Evolutionary conservation across 2,797 vertebrate species (phyloP).

Genomic region (Ptychadena robeensis): DNA sequence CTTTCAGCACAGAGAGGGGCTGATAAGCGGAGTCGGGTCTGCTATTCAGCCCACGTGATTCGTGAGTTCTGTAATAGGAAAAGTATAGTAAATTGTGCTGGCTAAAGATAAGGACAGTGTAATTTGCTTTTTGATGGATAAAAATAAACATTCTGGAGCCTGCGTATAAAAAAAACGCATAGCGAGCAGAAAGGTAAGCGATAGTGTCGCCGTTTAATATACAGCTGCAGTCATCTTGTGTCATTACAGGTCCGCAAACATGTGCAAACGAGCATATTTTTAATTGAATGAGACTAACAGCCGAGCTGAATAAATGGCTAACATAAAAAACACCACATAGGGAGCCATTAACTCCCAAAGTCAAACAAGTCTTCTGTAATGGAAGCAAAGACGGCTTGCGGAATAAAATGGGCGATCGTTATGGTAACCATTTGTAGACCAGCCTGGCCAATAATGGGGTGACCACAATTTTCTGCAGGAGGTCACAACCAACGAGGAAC

Average conservation of each 20-base stretch:
- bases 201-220: conserved; percentile 29
- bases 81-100: conserved; percentile 45
- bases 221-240: background rate
- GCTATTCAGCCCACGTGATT: conserved; percentile 15
- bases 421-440: background rate
- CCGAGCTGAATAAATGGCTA: background rate
- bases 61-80: conserved; percentile 42
- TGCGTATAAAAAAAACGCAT: conserved; percentile 23
- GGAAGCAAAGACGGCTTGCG: background rate
- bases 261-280: background rate
- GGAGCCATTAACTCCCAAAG: background rate
- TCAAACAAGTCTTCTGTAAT: background rate
- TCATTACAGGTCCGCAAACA: background rate
- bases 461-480: too few species aligned
- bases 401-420: background rate
- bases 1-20: background rate
- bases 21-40: background rate
- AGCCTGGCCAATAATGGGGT: background rate
- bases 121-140: conserved; percentile 47
- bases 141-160: conserved; percentile 36
- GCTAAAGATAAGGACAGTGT: conserved; percentile 44
- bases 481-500: too few species aligned
- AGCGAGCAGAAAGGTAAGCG: conserved; percentile 15
- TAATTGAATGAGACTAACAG: conserved; percentile 39
- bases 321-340: background rate